These are phyloP conservation scores for Andrena bucephala DNA, from an alignment of 2,888 invertebrate genomes.

Conservation along the genomic window DNA sequence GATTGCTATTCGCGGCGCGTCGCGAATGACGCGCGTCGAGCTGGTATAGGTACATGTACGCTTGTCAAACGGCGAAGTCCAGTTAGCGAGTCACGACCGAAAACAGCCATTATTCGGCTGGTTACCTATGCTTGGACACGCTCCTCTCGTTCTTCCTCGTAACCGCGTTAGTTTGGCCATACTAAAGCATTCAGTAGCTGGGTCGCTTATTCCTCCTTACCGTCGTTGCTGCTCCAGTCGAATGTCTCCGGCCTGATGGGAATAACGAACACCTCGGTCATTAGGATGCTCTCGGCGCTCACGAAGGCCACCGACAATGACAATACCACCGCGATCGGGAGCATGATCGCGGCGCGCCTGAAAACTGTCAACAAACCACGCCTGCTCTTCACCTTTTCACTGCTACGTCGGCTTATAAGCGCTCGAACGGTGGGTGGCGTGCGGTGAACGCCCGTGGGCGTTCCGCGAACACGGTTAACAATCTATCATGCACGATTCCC, in stretches of 20 bases:
- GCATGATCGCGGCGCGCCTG: constrained; percentile 58
- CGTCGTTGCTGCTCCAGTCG: constrained; percentile 92
- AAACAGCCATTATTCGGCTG: constrained; percentile 5
- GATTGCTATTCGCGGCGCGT: constrained; percentile 60
- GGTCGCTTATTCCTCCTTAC: constrained; percentile 81
- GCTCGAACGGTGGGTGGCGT: neutral
- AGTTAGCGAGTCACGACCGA: constrained; percentile 42
- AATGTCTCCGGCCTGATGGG: constrained; percentile 92
- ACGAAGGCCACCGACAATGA: constrained; percentile 42
- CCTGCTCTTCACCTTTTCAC: constrained; percentile 18
- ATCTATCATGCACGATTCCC: neutral
- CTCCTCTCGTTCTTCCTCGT: neutral
- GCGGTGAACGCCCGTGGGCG: too few species aligned
- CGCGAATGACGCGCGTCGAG: constrained; percentile 56
- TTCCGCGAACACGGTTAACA: neutral
- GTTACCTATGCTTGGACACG: too few species aligned
- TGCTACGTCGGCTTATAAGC: neutral
- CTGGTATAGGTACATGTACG: constrained; percentile 36
- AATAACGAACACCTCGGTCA: constrained; percentile 92
- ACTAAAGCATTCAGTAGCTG: constrained; percentile 6
- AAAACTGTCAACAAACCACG: constrained; percentile 50
- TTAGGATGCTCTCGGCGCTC: constrained; percentile 86
- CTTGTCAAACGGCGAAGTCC: constrained; percentile 46
- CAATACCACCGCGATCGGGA: constrained; percentile 41
- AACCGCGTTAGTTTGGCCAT: neutral